phyloP scores from a whole-genome alignment of 2,888 invertebrate genomes.

The Mythimna pallens region DNA sequence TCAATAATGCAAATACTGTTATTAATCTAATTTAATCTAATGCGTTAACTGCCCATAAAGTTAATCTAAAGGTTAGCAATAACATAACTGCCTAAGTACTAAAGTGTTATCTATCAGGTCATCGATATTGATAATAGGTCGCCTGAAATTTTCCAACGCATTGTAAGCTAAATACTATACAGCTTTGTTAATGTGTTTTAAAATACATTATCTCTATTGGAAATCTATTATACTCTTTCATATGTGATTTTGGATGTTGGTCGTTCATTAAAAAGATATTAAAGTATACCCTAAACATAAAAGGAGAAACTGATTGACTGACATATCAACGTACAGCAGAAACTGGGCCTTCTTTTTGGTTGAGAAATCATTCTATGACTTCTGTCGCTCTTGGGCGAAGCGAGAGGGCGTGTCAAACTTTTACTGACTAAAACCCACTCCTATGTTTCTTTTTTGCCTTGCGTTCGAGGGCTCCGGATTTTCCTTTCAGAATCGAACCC shows the following conservation, averaged over 20 bases:
- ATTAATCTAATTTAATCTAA: slow-evolving; percentile 26
- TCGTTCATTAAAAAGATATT: background rate
- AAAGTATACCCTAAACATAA: background rate
- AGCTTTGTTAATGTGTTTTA: slow-evolving; percentile 21
- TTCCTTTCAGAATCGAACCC: no score
- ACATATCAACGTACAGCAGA: no score
- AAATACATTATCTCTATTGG: slow-evolving; percentile 18
- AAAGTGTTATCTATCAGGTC: slow-evolving; percentile 32
- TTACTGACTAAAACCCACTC: no score
- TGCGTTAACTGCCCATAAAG: slow-evolving; percentile 26
- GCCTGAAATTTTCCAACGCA: slow-evolving; percentile 50
- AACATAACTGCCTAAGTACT: slow-evolving; percentile 37
- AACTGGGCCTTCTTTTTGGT: no score
- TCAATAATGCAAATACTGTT: slow-evolving; percentile 36
- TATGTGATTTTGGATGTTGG: background rate
- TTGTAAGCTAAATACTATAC: slow-evolving; percentile 27
- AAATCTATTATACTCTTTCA: slow-evolving; percentile 10
- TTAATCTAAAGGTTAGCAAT: slow-evolving; percentile 55
- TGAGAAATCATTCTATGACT: no score
- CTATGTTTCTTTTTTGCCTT: no score
- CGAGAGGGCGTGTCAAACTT: no score
- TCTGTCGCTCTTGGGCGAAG: no score
- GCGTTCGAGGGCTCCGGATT: no score
- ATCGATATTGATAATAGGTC: slow-evolving; percentile 58
- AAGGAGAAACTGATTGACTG: no score